A percentile compares a stretch with the other conserved stretches of the same genome.
These are phyloP conservation scores for Rhincodon typus DNA, from an alignment of 2,797 vertebrate species.

Conservation along the genomic window DNA sequence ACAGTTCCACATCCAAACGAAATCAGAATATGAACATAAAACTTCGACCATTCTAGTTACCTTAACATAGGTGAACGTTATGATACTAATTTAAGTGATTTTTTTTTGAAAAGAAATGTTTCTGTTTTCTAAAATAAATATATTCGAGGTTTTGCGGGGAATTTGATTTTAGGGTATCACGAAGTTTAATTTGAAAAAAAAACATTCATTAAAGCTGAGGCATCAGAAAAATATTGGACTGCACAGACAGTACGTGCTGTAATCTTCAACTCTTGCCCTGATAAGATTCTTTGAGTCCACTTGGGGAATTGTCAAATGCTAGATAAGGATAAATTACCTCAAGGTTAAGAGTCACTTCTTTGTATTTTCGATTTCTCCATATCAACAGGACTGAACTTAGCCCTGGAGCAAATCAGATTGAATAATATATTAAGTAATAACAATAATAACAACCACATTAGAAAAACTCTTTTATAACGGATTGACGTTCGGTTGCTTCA, in stretches of 20 bases:
- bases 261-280: constrained; percentile 17
- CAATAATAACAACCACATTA: neutral
- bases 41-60: neutral
- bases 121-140: neutral
- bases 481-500: neutral
- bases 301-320: neutral
- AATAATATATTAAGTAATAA: neutral
- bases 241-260: neutral
- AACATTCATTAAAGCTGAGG: too few relatives aligned
- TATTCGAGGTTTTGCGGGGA: neutral
- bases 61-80: neutral
- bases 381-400: neutral
- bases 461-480: neutral
- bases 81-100: neutral
- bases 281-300: neutral
- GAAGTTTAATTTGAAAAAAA: neutral
- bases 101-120: neutral
- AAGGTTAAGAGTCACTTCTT: constrained; percentile 24
- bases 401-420: constrained; percentile 10
- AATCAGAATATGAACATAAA: neutral
- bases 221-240: too few relatives aligned
- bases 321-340: constrained; percentile 7
- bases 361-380: constrained; percentile 33
- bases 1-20: neutral
- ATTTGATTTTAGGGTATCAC: too few relatives aligned